Percentiles rank a stretch among this genome's conserved stretches.
Evolutionary conservation across 2,888 invertebrate genomes (phyloP).

Genomic region (Heliconius cydno): DNA sequence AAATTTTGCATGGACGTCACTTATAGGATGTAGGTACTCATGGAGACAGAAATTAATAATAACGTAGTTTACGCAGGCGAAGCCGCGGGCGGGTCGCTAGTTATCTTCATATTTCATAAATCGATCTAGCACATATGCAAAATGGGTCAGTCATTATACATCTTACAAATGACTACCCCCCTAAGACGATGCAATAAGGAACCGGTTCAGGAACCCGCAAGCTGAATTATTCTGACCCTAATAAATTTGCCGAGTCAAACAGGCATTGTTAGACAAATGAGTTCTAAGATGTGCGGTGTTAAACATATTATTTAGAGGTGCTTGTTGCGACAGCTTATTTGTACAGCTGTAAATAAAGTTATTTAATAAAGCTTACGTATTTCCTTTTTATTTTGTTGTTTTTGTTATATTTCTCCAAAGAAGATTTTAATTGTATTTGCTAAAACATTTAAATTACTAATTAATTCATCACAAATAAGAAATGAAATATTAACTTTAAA

Average conservation of each 20-base stretch:
- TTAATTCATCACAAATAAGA: neutral
- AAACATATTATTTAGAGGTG: constrained; percentile 51
- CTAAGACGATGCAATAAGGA: constrained; percentile 79
- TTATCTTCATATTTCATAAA: too few relatives aligned
- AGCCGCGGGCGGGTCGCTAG: too few relatives aligned
- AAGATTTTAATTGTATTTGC: too few relatives aligned
- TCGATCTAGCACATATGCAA: constrained; percentile 66
- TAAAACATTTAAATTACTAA: neutral
- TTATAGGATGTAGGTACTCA: too few relatives aligned
- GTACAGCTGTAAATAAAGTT: constrained; percentile 41
- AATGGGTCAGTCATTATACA: constrained; percentile 81
- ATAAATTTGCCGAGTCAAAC: constrained; percentile 81
- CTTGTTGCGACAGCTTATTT: constrained; percentile 51
- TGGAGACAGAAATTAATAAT: too few relatives aligned
- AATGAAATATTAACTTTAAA: neutral
- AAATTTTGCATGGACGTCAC: too few relatives aligned
- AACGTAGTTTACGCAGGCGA: too few relatives aligned
- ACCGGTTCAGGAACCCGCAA: constrained; percentile 76
- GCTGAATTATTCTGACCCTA: constrained; percentile 82
- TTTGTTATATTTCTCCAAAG: neutral
- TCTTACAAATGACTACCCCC: constrained; percentile 76
- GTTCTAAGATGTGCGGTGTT: constrained; percentile 57
- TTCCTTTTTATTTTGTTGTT: neutral
- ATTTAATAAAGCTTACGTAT: constrained; percentile 21
- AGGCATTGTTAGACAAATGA: constrained; percentile 78